Conservation (phyloP, 1,140 invertebrate species). For the Colletes latitarsis region DNA sequence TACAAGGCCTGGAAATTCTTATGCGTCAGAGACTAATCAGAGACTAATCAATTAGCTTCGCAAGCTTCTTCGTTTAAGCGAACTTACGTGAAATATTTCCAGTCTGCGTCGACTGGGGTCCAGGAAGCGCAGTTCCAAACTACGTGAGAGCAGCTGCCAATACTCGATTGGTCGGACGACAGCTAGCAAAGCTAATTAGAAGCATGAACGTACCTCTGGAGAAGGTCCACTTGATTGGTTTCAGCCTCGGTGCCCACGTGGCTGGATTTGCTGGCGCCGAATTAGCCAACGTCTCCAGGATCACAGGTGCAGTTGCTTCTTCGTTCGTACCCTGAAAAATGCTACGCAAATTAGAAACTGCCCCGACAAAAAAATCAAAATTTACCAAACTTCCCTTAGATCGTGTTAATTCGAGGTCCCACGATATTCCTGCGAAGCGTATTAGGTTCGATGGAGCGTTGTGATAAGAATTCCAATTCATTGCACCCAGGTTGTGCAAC, state of each 20-base stretch:
- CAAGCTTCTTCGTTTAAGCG: too few relatives aligned
- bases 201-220: slow-evolving; percentile 82
- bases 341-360: too few relatives aligned
- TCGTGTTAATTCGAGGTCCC: too few relatives aligned
- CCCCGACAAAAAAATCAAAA: too few relatives aligned
- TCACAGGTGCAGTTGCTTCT: slow-evolving; percentile 85
- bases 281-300: slow-evolving; percentile 90
- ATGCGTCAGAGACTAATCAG: too few relatives aligned
- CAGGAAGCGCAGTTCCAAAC: slow-evolving; percentile 94
- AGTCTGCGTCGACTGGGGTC: slow-evolving; percentile 98
- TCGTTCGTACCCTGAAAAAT: too few relatives aligned
- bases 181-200: slow-evolving; percentile 88
- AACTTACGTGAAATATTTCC: slow-evolving; percentile 55
- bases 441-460: background rate
- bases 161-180: slow-evolving; percentile 94
- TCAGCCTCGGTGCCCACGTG: slow-evolving; percentile 94
- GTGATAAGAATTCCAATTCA: background rate
- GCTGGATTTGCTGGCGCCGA: slow-evolving; percentile 96
- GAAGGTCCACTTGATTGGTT: slow-evolving; percentile 94
- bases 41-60: background rate
- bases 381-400: too few relatives aligned
- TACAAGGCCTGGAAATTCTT: too few relatives aligned
- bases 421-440: too few relatives aligned
- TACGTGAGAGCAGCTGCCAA: slow-evolving; percentile 97
- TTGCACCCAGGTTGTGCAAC: background rate